Evolutionary conservation across 2,888 invertebrate genomes (phyloP), one percentile per base, ranked within the genome.

Genomic region (Pandemis cinnamomeana): DNA sequence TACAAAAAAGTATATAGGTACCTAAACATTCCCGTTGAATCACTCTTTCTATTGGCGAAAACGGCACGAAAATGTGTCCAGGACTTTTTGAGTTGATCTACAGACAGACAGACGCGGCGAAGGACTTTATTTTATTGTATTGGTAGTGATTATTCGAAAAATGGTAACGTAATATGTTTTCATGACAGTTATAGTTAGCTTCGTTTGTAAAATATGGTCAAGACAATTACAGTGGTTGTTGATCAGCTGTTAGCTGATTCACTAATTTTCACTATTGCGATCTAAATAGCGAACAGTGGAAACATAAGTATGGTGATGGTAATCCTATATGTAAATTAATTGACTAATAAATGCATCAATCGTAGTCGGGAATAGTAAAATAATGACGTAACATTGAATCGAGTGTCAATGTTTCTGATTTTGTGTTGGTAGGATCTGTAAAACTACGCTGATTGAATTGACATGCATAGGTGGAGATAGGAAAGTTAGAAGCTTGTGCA

Each of bases 401-500:
- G 0, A 44, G 20, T 20, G 20, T 44, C 27, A 6, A 64, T 44
- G 46, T 66, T 27, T 27, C 20, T 5, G 27, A 27, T 27, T 3
- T 3, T 48, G n/a, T 41, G 27, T 44, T 13, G 8, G 7, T 58
- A 6, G 46, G 13, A 8, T 15, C n/a, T 13, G 15, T 51, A 4
- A 44, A 42, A 15, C 62, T 13, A 13, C 60, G 53, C 62, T 53
- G 44, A 44, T 67, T 36, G 51, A 51, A 66, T 51, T 62, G 44
- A 15, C 11, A 41, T 48, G 48, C 15, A 48, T 64, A 63, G 67
- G 67, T 71, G 53, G 27, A 27, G 11, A n/a, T 10, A 20, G 48
- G 44, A 42, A 66, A 41, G 42, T 55, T 58, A 60, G 20, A 73
- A 48, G 60, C 58, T 66, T 36, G 53, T 53, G 62, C 78, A 78